Conservation (phyloP, 1,140 invertebrate genomes). For the Drosophila paulistorum region DNA sequence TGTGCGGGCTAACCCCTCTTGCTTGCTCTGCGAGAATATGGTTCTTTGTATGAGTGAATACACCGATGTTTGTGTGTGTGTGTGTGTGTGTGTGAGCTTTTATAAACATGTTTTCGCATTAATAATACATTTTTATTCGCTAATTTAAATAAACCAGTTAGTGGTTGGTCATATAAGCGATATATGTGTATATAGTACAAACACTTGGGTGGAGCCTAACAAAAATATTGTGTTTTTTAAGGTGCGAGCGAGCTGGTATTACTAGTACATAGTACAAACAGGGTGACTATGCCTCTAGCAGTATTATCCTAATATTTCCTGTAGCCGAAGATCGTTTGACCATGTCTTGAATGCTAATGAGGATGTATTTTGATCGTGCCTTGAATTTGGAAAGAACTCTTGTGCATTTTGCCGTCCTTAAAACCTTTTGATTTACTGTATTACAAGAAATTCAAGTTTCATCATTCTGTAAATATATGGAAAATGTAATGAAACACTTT, state of each 20-base stretch:
- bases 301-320: conserved; percentile 9
- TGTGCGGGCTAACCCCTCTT: conserved; percentile 13
- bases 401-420: background rate
- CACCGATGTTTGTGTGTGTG: conserved; percentile 11
- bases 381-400: background rate
- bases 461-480: background rate
- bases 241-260: conserved; percentile 8
- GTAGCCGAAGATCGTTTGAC: background rate
- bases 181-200: conserved; percentile 29
- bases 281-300: background rate
- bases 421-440: conserved; percentile 3
- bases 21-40: conserved; percentile 16
- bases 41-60: conserved; percentile 20
- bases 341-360: background rate
- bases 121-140: conserved; percentile 81
- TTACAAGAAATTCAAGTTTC: conserved; percentile 18
- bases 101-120: conserved; percentile 80
- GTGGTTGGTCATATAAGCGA: conserved; percentile 22
- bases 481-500: conserved; percentile 44
- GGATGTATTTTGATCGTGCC: background rate
- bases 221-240: conserved; percentile 36
- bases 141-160: conserved; percentile 81
- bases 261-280: background rate
- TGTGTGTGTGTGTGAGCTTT: conserved; percentile 42
- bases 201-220: conserved; percentile 71